Percentiles rank a stretch among this genome's conserved stretches.
These are phyloP conservation scores for Montipora sp. DNA, from an alignment of 64 coral and sea anemone genomes.

Conservation along the genomic window DNA sequence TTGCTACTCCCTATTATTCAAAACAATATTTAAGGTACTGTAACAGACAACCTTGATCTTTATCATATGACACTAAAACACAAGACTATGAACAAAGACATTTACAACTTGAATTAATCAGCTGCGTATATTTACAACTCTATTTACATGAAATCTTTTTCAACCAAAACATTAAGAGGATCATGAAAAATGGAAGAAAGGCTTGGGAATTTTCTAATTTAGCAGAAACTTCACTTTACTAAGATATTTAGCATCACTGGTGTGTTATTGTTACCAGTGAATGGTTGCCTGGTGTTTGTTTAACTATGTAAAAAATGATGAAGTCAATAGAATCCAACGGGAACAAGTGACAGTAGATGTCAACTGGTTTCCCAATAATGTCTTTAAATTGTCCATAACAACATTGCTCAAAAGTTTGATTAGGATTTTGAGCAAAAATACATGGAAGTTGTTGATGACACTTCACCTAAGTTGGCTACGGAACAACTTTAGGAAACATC, in stretches of 20 bases:
- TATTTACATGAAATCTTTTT: slow-evolving; percentile 5
- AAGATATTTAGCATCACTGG: not conserved
- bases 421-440: not conserved
- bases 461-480: slow-evolving; percentile 16
- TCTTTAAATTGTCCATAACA: slow-evolving; percentile 16
- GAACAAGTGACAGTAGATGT: not conserved
- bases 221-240: not conserved
- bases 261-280: not conserved
- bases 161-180: slow-evolving; percentile 31
- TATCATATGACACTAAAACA: slow-evolving; percentile 14
- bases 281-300: not conserved
- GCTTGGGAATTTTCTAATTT: not conserved
- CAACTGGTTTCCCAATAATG: not conserved
- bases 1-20: slow-evolving; percentile 18
- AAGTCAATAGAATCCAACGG: not conserved
- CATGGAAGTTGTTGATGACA: not conserved
- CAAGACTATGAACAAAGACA: slow-evolving; percentile 2
- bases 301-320: not conserved
- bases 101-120: slow-evolving; percentile 53
- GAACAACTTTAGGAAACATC: slow-evolving; percentile 57
- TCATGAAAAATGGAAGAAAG: not conserved
- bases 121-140: slow-evolving; percentile 39
- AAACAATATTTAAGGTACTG: not conserved
- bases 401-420: not conserved
- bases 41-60: not conserved